Conservation (phyloP, 2,797 vertebrate species). For the Jordanella pulchra region DNA sequence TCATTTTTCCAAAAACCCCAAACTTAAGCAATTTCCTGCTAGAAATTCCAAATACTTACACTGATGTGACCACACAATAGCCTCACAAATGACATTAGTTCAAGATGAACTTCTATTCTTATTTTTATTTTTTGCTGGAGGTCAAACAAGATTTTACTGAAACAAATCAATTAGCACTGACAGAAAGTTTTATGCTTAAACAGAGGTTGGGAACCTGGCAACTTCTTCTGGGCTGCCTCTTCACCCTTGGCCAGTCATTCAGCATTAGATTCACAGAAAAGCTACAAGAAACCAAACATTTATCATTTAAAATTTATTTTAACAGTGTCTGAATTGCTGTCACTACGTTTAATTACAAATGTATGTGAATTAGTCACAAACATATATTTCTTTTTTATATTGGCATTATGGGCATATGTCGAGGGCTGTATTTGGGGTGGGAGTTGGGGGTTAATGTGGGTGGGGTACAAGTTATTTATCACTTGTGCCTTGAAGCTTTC, state of each 20-base stretch:
- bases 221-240: not conserved
- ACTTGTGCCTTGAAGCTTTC: not conserved
- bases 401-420: not conserved
- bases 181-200: not conserved
- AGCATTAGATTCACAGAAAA: not conserved
- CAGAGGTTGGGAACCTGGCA: not conserved
- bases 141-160: not conserved
- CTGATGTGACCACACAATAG: not conserved
- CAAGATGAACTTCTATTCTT: constrained; percentile 4
- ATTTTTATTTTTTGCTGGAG: not conserved
- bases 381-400: not conserved
- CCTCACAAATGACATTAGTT: not conserved
- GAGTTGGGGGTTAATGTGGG: too few species aligned
- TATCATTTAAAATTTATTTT: too few species aligned
- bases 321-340: not conserved
- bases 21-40: constrained; percentile 9
- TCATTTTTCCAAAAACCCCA: constrained; percentile 21
- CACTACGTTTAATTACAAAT: not conserved
- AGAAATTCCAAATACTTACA: not conserved
- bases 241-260: not conserved
- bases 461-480: not conserved
- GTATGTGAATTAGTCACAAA: not conserved
- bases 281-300: not conserved
- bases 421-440: not conserved
- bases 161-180: not conserved